Conservation (phyloP, 2,888 invertebrate genomes). For the Leptinotarsa peninsularis region DNA sequence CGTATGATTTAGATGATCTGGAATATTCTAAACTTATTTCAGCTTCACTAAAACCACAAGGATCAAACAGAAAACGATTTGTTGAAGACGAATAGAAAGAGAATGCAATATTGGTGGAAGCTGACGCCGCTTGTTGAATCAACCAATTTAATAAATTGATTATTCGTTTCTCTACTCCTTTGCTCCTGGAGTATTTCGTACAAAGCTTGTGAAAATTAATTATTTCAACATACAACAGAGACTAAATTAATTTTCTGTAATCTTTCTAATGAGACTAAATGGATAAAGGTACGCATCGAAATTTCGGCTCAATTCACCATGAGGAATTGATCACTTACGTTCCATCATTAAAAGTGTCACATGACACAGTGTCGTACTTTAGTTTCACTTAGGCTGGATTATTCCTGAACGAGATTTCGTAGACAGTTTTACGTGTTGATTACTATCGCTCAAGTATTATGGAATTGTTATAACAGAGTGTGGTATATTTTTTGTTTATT, state of each 20-base stretch:
- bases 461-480: no score
- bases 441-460: background rate
- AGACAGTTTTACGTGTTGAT: background rate
- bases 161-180: conserved; percentile 24
- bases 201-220: conserved; percentile 32
- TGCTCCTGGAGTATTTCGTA: conserved; percentile 24
- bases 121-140: conserved; percentile 27
- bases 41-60: background rate
- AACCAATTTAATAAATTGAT: conserved; percentile 32
- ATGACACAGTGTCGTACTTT: background rate
- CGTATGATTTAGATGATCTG: no score
- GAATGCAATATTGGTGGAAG: background rate
- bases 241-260: conserved; percentile 34
- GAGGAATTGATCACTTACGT: background rate
- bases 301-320: conserved; percentile 14
- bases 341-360: conserved; percentile 7
- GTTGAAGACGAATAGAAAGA: background rate
- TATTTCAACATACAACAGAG: conserved; percentile 28
- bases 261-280: conserved; percentile 25
- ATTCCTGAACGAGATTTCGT: background rate
- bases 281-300: conserved; percentile 6
- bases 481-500: no score
- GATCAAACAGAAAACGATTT: background rate
- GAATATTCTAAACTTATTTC: background rate
- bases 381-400: background rate